These are phyloP conservation scores for Cololabis saira DNA, from an alignment of 2,113 vertebrate species.

Conservation along the genomic window DNA sequence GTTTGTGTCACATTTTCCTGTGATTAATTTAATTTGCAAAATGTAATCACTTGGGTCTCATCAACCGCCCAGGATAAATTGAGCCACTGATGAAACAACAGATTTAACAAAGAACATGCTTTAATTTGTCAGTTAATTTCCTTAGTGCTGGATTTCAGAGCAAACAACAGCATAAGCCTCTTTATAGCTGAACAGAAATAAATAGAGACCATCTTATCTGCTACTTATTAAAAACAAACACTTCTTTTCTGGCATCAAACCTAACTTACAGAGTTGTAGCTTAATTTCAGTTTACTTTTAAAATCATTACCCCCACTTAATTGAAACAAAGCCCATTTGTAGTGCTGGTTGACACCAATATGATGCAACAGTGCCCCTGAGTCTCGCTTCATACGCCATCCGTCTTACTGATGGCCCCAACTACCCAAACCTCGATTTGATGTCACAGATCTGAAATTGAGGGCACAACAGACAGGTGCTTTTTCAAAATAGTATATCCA, in stretches of 20 bases:
- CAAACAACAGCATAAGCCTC: no score
- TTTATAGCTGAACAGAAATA: conserved; percentile 19
- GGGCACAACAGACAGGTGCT: conserved; percentile 50
- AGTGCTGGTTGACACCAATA: conserved; percentile 14
- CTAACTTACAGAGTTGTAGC: not conserved
- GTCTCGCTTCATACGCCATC: no score
- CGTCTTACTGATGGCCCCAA: conserved; percentile 46
- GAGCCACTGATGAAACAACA: conserved; percentile 26
- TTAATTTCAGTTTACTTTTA: conserved; percentile 35
- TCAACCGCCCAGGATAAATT: conserved; percentile 13
- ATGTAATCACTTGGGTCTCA: conserved; percentile 8
- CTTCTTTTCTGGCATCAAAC: conserved; percentile 22
- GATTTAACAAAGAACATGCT: conserved; percentile 22
- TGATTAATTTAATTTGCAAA: conserved; percentile 1
- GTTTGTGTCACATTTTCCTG: conserved; percentile 1
- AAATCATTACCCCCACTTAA: conserved; percentile 28
- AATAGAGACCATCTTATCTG: conserved; percentile 42
- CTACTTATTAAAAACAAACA: conserved; percentile 12
- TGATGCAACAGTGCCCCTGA: conserved; percentile 8
- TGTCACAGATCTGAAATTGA: conserved; percentile 53
- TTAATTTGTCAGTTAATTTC: conserved; percentile 31
- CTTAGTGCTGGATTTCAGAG: conserved; percentile 1
- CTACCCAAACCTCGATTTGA: conserved; percentile 39
- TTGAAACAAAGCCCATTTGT: conserved; percentile 31
- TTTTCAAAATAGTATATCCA: conserved; percentile 41